Conservation (phyloP, 2,797 vertebrate species). For the Alauda arvensis region DNA sequence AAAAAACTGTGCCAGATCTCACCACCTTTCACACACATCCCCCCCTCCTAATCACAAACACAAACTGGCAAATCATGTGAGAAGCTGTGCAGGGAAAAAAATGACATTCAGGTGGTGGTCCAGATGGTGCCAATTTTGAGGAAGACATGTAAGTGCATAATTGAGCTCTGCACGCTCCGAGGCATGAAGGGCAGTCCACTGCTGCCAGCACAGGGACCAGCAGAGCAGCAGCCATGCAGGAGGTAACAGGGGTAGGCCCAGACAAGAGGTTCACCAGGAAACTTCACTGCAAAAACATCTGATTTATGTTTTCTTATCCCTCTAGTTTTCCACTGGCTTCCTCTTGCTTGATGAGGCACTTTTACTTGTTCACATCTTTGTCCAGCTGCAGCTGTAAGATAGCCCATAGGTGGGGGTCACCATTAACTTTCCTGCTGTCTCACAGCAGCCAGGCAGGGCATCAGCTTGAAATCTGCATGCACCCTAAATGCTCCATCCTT, state of each 20-base stretch:
- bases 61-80: slow-evolving; percentile 54
- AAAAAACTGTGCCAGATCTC: slow-evolving; percentile 40
- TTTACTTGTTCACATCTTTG: not conserved
- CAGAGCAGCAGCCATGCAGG: not conserved
- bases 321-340: not conserved
- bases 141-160: slow-evolving; percentile 38
- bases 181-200: slow-evolving; percentile 54
- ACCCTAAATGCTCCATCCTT: not conserved
- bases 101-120: slow-evolving; percentile 66
- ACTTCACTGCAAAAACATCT: not conserved
- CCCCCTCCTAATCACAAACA: slow-evolving; percentile 29
- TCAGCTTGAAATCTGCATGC: not conserved
- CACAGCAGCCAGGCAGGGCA: not conserved
- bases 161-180: not conserved
- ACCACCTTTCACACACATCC: slow-evolving; percentile 22
- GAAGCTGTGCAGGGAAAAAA: slow-evolving; percentile 51
- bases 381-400: not conserved
- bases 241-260: not conserved
- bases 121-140: slow-evolving; percentile 71
- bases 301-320: not conserved
- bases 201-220: not conserved
- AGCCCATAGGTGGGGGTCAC: not conserved
- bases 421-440: not conserved
- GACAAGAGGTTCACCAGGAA: not conserved
- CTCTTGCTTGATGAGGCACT: not conserved